These are phyloP conservation scores for Galendromus occidentalis DNA, from an alignment of 1,140 invertebrate genomes.

Conservation along the genomic window DNA sequence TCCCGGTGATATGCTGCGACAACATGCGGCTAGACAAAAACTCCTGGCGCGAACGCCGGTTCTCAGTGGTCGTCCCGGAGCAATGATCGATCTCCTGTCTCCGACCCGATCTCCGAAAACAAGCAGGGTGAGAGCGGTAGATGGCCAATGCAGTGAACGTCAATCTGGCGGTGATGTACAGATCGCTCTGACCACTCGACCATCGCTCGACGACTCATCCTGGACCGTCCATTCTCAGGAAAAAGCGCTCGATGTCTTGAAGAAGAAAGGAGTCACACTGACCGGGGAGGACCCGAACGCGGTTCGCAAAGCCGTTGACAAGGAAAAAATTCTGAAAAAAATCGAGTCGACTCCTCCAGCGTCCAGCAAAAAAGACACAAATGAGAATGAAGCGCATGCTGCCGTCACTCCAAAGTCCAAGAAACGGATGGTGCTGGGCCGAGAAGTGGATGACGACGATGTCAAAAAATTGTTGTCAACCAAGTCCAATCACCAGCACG, in stretches of 20 bases:
- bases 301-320: not conserved
- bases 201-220: too few species aligned
- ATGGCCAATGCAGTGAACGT: too few species aligned
- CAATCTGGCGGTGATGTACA: too few species aligned
- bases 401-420: not conserved
- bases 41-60: not conserved
- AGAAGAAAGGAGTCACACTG: not conserved
- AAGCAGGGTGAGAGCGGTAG: too few species aligned
- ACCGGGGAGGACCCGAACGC: not conserved
- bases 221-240: too few species aligned
- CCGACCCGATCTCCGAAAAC: too few species aligned
- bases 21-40: not conserved
- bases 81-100: not conserved
- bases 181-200: too few species aligned
- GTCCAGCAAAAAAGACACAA: not conserved
- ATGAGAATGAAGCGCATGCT: not conserved
- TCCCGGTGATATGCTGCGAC: not conserved
- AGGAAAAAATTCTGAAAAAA: not conserved
- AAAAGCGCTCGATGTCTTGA: too few species aligned
- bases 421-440: not conserved
- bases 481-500: not conserved
- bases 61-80: not conserved
- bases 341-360: not conserved
- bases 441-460: constrained; percentile 7
- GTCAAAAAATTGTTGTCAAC: not conserved